A percentile compares a stretch with the other conserved stretches of the same genome.
Evolutionary conservation across 2,797 vertebrate species (phyloP).

Genomic region (Danionella dracula): DNA sequence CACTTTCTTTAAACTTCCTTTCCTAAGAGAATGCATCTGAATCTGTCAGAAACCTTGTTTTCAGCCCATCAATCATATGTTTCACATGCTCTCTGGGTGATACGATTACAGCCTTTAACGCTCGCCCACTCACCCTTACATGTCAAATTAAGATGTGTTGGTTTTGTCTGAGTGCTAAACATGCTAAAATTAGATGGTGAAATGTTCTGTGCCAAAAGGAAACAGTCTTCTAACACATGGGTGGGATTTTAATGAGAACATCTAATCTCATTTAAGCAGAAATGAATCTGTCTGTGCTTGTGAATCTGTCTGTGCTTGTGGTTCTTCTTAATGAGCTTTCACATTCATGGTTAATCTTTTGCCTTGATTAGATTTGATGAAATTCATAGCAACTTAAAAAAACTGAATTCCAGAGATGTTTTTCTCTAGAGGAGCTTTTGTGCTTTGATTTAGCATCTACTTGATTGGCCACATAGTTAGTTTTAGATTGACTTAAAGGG

Average conservation of each 20-base stretch:
- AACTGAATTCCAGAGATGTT: too few relatives aligned
- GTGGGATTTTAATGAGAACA: constrained; percentile 17
- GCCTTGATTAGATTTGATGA: neutral
- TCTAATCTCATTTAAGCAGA: constrained; percentile 19
- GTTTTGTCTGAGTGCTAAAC: constrained; percentile 11
- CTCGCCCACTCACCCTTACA: neutral
- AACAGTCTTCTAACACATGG: neutral
- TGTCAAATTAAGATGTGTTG: constrained; percentile 14
- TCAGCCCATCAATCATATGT: neutral
- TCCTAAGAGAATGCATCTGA: neutral
- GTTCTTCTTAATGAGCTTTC: neutral
- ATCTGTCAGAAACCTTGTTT: constrained; percentile 2
- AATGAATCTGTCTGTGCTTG: constrained; percentile 11
- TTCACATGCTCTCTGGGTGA: neutral
- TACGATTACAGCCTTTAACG: neutral
- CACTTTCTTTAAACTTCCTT: neutral
- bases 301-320: neutral
- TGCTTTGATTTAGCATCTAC: too few relatives aligned
- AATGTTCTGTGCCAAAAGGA: neutral
- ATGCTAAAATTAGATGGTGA: constrained; percentile 9
- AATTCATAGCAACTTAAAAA: too few relatives aligned
- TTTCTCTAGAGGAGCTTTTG: too few relatives aligned
- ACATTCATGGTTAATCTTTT: neutral
- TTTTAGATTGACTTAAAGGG: too few relatives aligned
- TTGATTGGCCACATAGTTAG: too few relatives aligned